Evolutionary conservation across 2,113 vertebrate genomes (phyloP).

Genomic region (Falco punctatus): DNA sequence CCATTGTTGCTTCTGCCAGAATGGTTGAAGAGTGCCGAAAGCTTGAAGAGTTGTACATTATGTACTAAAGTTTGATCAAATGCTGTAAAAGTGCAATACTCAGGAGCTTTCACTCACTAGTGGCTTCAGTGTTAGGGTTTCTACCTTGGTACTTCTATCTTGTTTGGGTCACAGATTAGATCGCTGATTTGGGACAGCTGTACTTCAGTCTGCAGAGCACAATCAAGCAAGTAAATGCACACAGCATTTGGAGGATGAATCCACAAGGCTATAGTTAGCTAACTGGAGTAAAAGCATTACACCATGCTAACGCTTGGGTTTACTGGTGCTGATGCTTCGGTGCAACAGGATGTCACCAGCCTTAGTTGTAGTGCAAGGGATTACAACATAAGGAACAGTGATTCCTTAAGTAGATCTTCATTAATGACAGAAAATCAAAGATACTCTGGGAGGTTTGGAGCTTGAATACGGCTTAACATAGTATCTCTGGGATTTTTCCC

Average conservation of each 20-base stretch:
- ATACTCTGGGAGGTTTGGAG: not conserved
- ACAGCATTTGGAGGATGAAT: not conserved
- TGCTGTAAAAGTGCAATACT: not conserved
- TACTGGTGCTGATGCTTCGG: not conserved
- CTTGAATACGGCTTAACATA: not conserved
- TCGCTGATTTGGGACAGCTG: not conserved
- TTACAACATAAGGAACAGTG: not conserved
- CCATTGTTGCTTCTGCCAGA: not conserved
- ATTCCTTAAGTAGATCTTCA: not conserved
- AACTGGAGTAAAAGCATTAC: not conserved
- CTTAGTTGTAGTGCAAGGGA: not conserved
- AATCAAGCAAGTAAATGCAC: not conserved
- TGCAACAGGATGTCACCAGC: not conserved
- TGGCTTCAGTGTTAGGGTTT: not conserved
- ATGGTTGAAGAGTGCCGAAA: not conserved
- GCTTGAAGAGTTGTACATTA: not conserved
- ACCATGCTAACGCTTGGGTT: not conserved
- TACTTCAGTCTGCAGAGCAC: not conserved
- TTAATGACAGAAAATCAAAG: not conserved
- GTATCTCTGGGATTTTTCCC: not conserved
- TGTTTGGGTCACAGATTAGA: not conserved
- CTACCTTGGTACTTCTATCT: not conserved
- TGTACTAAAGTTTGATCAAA: not conserved
- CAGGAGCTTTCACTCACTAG: not conserved
- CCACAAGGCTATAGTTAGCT: not conserved